These are phyloP conservation scores for Planococcus citri DNA, from an alignment of 1,140 invertebrate species.

Conservation along the genomic window DNA sequence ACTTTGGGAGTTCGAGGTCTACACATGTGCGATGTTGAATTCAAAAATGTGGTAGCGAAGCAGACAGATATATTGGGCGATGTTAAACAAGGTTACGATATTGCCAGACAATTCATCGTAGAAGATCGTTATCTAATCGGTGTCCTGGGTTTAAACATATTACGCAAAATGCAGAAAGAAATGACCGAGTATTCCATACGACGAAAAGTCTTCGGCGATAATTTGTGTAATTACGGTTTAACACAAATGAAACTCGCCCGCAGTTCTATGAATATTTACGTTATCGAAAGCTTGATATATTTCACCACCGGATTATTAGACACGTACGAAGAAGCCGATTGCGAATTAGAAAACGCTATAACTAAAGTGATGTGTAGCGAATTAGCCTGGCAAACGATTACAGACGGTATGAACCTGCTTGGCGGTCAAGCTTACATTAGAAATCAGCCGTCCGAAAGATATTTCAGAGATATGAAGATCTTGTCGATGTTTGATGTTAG, in stretches of 20 bases:
- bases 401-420: neutral
- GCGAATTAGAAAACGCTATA: constrained; percentile 63
- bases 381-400: neutral
- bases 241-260: constrained; percentile 24
- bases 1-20: constrained; percentile 11
- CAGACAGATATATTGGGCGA: neutral
- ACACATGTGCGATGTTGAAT: constrained; percentile 16
- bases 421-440: neutral
- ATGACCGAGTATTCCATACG: neutral
- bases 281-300: constrained; percentile 29
- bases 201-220: neutral
- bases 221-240: constrained; percentile 22
- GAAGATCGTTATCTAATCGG: neutral
- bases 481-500: neutral
- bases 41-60: constrained; percentile 17
- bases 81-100: constrained; percentile 11
- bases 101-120: neutral
- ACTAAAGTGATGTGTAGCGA: constrained; percentile 45
- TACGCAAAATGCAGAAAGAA: neutral
- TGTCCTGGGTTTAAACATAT: neutral
- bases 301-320: constrained; percentile 26
- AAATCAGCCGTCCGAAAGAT: neutral
- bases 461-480: neutral
- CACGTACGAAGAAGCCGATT: constrained; percentile 50
- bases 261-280: constrained; percentile 25